Evolutionary conservation across 2,888 invertebrate species (phyloP).

Genomic region (Unio pictorum): DNA sequence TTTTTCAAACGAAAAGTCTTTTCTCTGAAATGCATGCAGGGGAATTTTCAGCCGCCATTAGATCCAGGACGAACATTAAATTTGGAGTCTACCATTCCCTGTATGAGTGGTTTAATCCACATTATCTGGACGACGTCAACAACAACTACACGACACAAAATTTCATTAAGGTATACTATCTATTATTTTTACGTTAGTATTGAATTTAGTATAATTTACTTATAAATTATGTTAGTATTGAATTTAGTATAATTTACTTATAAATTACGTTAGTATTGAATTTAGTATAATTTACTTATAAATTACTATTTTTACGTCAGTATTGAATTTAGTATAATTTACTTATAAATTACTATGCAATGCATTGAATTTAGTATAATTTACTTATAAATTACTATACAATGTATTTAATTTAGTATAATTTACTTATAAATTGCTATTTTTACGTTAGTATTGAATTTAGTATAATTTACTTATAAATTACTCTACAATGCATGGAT

Average conservation of each 20-base stretch:
- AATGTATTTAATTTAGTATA: neutral
- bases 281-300: neutral
- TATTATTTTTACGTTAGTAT: neutral
- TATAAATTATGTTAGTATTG: neutral
- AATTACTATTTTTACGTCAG: neutral
- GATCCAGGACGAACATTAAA: constrained; percentile 74
- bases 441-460: neutral
- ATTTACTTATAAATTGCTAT: no score
- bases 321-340: neutral
- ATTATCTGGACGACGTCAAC: constrained; percentile 73
- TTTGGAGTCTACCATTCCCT: constrained; percentile 70
- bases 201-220: neutral
- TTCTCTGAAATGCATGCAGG: constrained; percentile 12
- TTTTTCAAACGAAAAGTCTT: no score
- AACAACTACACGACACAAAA: constrained; percentile 75
- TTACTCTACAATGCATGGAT: no score
- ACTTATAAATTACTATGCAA: neutral
- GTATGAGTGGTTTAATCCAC: constrained; percentile 71
- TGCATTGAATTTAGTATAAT: neutral
- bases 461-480: no score
- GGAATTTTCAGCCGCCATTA: constrained; percentile 35
- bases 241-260: no score
- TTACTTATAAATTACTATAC: neutral
- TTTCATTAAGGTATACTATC: constrained; percentile 74
- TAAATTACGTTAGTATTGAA: neutral